Evolutionary conservation across 2,113 vertebrate genomes (phyloP), one percentile per base, ranked within the genome.

Genomic region (Dissostichus mawsoni): DNA sequence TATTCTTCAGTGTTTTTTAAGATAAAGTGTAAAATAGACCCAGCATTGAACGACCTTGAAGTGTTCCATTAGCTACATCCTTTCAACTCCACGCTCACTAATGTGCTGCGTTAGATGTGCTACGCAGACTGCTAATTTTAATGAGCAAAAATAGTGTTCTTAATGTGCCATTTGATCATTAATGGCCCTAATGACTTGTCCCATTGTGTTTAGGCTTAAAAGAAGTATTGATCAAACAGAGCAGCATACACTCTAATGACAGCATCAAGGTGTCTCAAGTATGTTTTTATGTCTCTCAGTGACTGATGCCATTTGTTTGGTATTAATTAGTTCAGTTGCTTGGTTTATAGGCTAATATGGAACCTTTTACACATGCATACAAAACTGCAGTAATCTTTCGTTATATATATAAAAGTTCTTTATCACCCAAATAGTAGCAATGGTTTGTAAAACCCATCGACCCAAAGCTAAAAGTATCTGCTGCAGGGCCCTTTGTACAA

Each of bases 161-260:
- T 18, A 13, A 47, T 80, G 65, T 55, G 58, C 53, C 69, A 51
- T 63, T 77, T 74, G 47, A 68, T 74, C 45, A 73, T 76, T 53
- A 87, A 81, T 70, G 83, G 70, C 7, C 65, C 72, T 84, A 86
- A 88, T 90, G 81, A 81, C 62, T 82, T 65, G 65, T 79, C 45
- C 56, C 58, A 58, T 47, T 81, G 55, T 84, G 33, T 61, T 53
- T 4, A 11, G 62, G 52, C 57, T 78, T 33, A 81, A 78, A 78
- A 78, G 74, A 83, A 8, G 12, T 55, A 83, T 82, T 77, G 85
- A 86, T 90, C 53, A 18, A 55, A 80, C 58, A 69, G 59, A 75
- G 33, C 11, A 0, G 0, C 68, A 7, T 44, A 57, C n/a, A 9
- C 52, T 80, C 66, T 78, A 20, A 69, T 80, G 80, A 56, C 23